Base-by-base conservation (phyloP, 2,797 vertebrate species). In the Spheniscus humboldti region DNA sequence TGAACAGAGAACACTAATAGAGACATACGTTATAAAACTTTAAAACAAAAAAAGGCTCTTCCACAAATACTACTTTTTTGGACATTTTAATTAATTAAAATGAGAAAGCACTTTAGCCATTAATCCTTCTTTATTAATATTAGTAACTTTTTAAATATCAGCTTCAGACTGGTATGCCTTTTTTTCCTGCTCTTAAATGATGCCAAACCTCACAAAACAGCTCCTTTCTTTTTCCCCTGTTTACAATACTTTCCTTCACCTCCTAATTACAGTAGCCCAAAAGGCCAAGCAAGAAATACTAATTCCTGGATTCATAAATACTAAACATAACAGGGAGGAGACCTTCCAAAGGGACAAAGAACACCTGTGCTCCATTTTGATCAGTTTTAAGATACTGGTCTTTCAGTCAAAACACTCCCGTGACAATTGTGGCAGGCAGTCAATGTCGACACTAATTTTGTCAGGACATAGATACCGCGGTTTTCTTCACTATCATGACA, bases 161-260 rank as follows among this genome's bases (percentile, higher is more conserved):
- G 24, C 12, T 84, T 88, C 59, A 63, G 15, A 67, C 4, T 18
- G 6, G 1, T 10, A 6, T 0, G 0, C 0, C 4, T 55, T 72
- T 45, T 64, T 47, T 73, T 33, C 52, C 52, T 76, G 47, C 35
- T 76, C 23, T 53, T 78, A 59, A 50, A 75, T 23, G 6, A 89
- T 31, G 23, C 11, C 53, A 37, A 80, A 92, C 23, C 4, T 55
- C 60, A 78, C 13, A 53, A n/a, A 66, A 66, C 1, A 66, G 30
- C 5, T 73, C 20, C 25, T n/a, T 79, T 68, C 18, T 57, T 71
- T 77, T 31, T 5, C 11, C 13, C 16, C 18, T 55, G 17, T 35
- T 86, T 39, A 53, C 7, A 72, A 17, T 25, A 79, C 28, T 47
- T 69, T 4, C 3, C 39, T 55, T 79, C 22, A 74, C 33, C 30